Conservation (phyloP, 2,888 invertebrate species). For the Stenodema calcarata region DNA sequence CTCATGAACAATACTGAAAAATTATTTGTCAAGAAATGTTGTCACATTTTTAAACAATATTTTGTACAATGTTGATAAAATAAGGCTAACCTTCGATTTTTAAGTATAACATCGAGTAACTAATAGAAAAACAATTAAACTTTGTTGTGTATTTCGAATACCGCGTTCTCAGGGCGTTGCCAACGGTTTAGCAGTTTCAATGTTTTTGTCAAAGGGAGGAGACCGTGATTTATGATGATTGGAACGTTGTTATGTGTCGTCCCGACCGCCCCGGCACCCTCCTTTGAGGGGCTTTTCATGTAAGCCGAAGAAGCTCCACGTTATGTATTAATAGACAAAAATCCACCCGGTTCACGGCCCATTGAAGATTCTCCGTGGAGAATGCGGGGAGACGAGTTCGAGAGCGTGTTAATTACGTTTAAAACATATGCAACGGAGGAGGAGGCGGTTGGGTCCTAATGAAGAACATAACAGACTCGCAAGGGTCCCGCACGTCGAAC, state of each 20-base stretch:
- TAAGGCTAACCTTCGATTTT: too few species aligned
- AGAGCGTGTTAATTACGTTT: constrained; percentile 46
- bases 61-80: too few species aligned
- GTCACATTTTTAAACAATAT: too few species aligned
- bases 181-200: neutral
- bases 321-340: constrained; percentile 34
- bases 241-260: neutral
- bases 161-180: neutral
- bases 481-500: neutral
- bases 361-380: constrained; percentile 28
- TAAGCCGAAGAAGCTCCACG: constrained; percentile 10
- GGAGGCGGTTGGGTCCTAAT: neutral
- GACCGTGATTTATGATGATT: neutral
- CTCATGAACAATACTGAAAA: too few species aligned
- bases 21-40: too few species aligned
- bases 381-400: constrained; percentile 19
- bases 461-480: neutral
- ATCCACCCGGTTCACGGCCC: constrained; percentile 31
- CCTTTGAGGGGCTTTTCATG: constrained; percentile 4
- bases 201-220: neutral
- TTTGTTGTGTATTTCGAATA: too few species aligned
- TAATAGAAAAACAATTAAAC: too few species aligned
- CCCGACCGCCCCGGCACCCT: neutral
- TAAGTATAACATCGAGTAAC: too few species aligned
- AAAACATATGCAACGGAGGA: constrained; percentile 37